phyloP scores from a whole-genome alignment of 2,797 vertebrate species.

The Hylomyscus alleni region DNA sequence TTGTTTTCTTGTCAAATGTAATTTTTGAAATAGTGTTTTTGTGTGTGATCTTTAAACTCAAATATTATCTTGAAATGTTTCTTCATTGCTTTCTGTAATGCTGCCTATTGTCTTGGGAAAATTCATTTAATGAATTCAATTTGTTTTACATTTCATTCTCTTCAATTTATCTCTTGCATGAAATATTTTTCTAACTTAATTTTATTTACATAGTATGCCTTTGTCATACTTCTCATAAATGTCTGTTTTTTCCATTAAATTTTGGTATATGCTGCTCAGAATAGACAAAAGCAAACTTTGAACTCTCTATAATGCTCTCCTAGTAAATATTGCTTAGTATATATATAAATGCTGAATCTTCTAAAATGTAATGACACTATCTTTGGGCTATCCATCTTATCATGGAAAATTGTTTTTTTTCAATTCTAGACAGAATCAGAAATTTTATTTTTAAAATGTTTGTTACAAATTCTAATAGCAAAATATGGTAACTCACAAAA shows the following conservation, averaged over 20 bases:
- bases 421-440: not conserved
- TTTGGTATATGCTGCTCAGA: not conserved
- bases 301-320: not conserved
- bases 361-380: not conserved
- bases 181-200: constrained; percentile 64
- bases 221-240: constrained; percentile 44
- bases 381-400: constrained; percentile 12
- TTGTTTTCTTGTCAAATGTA: constrained; percentile 29
- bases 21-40: constrained; percentile 23
- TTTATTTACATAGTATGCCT: constrained; percentile 15
- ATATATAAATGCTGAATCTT: not conserved
- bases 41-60: constrained; percentile 61
- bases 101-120: constrained; percentile 56
- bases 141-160: constrained; percentile 71
- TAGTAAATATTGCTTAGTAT: not conserved
- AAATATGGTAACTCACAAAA: not conserved
- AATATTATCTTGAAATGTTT: constrained; percentile 53
- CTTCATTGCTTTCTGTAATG: constrained; percentile 63
- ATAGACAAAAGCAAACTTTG: not conserved
- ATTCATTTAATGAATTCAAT: constrained; percentile 69
- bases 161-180: constrained; percentile 70
- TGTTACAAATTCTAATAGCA: not conserved
- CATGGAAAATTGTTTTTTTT: not conserved
- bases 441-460: not conserved
- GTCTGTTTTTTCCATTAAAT: not conserved